Evolutionary conservation across 2,113 vertebrate species (phyloP).

Genomic region (Callionymus lyra): DNA sequence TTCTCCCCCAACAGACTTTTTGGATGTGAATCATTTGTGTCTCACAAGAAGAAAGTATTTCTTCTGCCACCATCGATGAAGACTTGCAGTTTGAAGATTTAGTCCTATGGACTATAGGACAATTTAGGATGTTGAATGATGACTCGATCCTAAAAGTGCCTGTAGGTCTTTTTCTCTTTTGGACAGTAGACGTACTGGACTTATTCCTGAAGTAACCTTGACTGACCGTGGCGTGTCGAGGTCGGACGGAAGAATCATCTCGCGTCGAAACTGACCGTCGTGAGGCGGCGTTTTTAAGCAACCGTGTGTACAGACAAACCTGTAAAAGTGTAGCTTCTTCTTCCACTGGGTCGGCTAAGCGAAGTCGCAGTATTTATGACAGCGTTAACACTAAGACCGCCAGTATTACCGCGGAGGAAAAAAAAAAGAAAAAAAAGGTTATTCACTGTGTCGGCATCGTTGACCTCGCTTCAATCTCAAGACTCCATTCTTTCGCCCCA

Average conservation of each 20-base stretch:
- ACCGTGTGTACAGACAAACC: no score
- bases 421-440: no score
- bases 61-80: slow-evolving; percentile 14
- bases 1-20: slow-evolving; percentile 15
- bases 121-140: slow-evolving; percentile 38
- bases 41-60: slow-evolving; percentile 10
- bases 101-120: slow-evolving; percentile 69
- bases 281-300: no score
- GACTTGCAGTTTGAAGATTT: slow-evolving; percentile 43
- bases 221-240: slow-evolving; percentile 36
- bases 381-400: slow-evolving; percentile 43
- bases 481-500: background rate
- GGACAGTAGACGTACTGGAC: slow-evolving; percentile 43
- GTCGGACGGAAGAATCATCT: slow-evolving; percentile 38
- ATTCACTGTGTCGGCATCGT: slow-evolving; percentile 9
- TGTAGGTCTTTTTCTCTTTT: slow-evolving; percentile 54
- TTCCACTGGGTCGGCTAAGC: background rate
- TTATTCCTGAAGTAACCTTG: slow-evolving; percentile 33
- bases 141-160: slow-evolving; percentile 68
- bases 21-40: slow-evolving; percentile 16
- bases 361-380: slow-evolving; percentile 48
- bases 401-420: slow-evolving; percentile 36
- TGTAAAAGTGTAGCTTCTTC: no score
- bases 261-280: no score
- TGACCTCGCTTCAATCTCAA: background rate